Evolutionary conservation across 2,113 vertebrate genomes (phyloP), one percentile per base, ranked within the genome.

Genomic region (Oryctolagus cuniculus): DNA sequence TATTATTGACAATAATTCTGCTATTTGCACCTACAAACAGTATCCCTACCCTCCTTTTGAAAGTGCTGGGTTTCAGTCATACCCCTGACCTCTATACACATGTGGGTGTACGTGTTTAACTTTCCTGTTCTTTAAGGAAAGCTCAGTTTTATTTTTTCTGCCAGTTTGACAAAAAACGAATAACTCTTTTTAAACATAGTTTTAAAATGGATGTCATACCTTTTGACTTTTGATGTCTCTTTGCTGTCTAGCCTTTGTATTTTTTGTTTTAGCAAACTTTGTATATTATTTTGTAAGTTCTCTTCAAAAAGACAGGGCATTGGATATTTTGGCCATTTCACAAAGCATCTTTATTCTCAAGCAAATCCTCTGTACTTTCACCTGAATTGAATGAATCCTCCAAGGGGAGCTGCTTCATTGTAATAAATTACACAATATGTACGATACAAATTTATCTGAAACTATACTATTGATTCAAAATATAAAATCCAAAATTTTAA

Each of bases 91-190:
- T 64, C 49, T 49, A 77, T 53, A 69, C 61, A 34, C 81, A 61
- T 70, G 25, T 63, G 38, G 38, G 38, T 44, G 38, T 86, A 51
- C 72, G 38, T 36, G 10, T 17, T 63, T 70, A 63, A 38, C n/a
- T 89, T 27, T 83, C 16, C 51, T 77, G 5, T 89, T 58, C 67
- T 93, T 93, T 89, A 49, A 84, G 36, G 25, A 83, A 61, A 6
- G 2, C 2, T 83, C 36, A 69, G 11, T 58, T 83, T 89, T 25
- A 44, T 82, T 27, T 82, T 55, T 29, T 3, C 27, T 83, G 51
- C 24, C 21, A 69, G 66, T 77, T 89, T 61, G 69, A 36, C 17
- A 80, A 75, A 82, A 91, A 74, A 74, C 24, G 36, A 74, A 31
- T 69, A 44, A 73, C 53, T 63, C 36, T 61, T 61, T 82, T 29